Evolutionary conservation across 2,888 invertebrate genomes (phyloP), one percentile per base, ranked within the genome.

Genomic region (Pristionchus japonicus): DNA sequence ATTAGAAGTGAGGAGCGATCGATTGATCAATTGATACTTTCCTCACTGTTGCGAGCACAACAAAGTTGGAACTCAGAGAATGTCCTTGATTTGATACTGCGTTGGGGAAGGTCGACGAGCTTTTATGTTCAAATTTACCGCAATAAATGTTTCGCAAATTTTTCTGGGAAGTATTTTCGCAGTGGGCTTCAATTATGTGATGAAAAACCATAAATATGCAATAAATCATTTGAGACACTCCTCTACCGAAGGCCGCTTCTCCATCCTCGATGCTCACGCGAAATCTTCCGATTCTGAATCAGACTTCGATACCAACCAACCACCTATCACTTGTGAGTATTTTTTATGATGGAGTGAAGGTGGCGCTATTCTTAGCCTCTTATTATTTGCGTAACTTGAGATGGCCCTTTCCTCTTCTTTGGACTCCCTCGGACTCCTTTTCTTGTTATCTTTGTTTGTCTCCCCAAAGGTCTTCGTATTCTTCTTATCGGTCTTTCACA

Each of bases 271-370:
- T 52, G 23, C 49, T 31, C 49, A 52, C 15, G 52, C 52, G 31
- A 83, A 83, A 37, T 83, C 82, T 20, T 83, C 82, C 1, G 82
- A 83, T 34, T 83, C 82, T 1, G 82, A 83, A 52, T 83, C 82
- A 7, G 82, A 83, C 34, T 83, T 83, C 82, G 82, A 83, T 17
- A 43, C 82, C 0, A 52, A 52, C 52, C 82, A 83, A 37, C 49
- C 82, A 15, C 82, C 82, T 1, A 83, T 83, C 43, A 83, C 82
- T 34, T 83, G 82, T 83, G 27, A 52, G 82, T 83, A 1, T 70
- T 70, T 70, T 37, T 23, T 3, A 3, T 20, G 34, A 70, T 37
- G 23, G 37, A 70, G 70, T 37, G 34, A 13, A 15, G 31, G 34
- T 23, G 23, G 20, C 13, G 57, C 57, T 57, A 70, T 70, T 70